A percentile compares a stretch with the other conserved stretches of the same genome.
phyloP scores from a whole-genome alignment of 2,888 invertebrate species.

The Hydraecia micacea region DNA sequence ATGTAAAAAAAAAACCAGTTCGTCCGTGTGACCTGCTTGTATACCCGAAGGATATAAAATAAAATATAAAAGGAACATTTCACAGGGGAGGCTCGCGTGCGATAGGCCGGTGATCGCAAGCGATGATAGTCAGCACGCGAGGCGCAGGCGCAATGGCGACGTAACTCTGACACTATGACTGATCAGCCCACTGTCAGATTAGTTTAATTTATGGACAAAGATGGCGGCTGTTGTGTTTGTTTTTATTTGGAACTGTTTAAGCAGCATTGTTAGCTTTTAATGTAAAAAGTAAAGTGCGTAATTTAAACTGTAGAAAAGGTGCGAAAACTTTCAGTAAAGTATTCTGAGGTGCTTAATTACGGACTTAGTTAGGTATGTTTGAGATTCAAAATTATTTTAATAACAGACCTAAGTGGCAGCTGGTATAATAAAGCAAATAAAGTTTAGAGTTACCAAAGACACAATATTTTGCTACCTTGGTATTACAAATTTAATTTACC shows the following conservation, averaged over 20 bases:
- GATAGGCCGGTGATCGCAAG: conserved; percentile 67
- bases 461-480: conserved; percentile 16
- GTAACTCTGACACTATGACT: conserved; percentile 58
- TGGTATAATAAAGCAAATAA: conserved; percentile 1
- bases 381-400: conserved; percentile 27
- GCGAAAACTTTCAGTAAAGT: not conserved
- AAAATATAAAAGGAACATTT: conserved; percentile 60
- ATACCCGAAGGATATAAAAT: conserved; percentile 62
- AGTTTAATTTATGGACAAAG: conserved; percentile 60
- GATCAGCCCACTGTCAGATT: conserved; percentile 63
- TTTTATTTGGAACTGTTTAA: conserved; percentile 24
- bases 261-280: conserved; percentile 17
- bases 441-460: conserved; percentile 19
- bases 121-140: conserved; percentile 74
- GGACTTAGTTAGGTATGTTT: not conserved
- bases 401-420: conserved; percentile 9
- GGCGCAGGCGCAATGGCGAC: conserved; percentile 68
- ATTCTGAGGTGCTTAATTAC: conserved; percentile 23
- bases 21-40: conserved; percentile 58
- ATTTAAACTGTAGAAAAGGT: not conserved
- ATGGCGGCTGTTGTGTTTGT: conserved; percentile 49
- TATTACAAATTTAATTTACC: conserved; percentile 47
- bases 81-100: conserved; percentile 70
- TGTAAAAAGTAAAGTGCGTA: not conserved
- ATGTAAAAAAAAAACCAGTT: conserved; percentile 16